Conservation (phyloP, 2,797 vertebrate species). For the Heliangelus exortis region DNA sequence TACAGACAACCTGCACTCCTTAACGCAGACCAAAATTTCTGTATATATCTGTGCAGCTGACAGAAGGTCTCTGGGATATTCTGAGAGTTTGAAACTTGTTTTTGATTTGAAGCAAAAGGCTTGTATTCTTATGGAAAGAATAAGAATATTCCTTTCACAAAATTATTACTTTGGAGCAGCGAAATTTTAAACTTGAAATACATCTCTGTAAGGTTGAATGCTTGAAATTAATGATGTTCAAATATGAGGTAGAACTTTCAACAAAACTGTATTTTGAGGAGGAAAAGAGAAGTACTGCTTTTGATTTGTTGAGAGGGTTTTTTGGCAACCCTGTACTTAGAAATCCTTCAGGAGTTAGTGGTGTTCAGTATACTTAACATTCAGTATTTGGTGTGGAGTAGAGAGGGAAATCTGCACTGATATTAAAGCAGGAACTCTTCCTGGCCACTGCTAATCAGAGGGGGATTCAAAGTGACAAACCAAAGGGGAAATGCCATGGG, state of each 20-base stretch:
- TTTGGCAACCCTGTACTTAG: background rate
- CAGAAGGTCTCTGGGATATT: background rate
- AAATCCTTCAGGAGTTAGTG: background rate
- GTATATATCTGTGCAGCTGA: background rate
- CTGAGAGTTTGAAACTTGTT: background rate
- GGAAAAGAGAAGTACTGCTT: background rate
- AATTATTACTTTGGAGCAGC: background rate
- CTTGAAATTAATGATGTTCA: background rate
- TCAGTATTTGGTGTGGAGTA: background rate
- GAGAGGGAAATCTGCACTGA: background rate
- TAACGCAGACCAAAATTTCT: background rate
- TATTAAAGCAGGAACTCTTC: background rate
- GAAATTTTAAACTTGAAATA: background rate
- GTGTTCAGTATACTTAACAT: too few relatives aligned
- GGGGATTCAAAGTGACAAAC: background rate
- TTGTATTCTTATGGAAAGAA: background rate
- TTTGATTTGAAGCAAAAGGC: background rate
- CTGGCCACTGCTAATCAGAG: background rate
- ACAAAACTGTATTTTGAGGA: background rate
- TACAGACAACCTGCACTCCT: background rate
- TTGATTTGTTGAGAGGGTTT: fast-evolving
- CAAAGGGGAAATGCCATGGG: background rate
- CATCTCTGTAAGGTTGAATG: background rate
- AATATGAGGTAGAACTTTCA: background rate
- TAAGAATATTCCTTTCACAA: background rate